These are phyloP conservation scores for Notothenia rossii DNA, from an alignment of 2,113 vertebrate genomes.

Conservation along the genomic window DNA sequence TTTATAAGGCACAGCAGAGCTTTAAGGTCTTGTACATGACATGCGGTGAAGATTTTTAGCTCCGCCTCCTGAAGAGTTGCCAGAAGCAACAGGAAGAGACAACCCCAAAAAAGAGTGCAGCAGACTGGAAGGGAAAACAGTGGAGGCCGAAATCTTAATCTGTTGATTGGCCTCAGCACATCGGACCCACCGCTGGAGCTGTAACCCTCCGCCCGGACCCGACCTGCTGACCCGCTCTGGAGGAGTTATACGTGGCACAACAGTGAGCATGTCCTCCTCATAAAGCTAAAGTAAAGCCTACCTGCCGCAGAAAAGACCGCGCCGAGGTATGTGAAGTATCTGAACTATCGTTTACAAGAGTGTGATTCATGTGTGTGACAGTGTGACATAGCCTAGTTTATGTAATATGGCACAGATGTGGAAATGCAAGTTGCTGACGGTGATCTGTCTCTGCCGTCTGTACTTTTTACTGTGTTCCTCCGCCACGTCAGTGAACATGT, in stretches of 20 bases:
- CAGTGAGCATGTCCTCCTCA: conserved; percentile 60
- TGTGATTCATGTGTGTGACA: conserved; percentile 3
- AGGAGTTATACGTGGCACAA: conserved; percentile 67
- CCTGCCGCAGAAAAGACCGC: conserved; percentile 52
- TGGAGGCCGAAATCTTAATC: conserved; percentile 50
- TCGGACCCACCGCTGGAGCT: conserved; percentile 9
- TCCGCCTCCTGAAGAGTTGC: conserved; percentile 63
- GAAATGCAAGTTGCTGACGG: conserved; percentile 26
- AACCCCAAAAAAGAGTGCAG: conserved; percentile 60
- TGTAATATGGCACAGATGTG: conserved; percentile 40
- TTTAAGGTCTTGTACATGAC: not conserved
- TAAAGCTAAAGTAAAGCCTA: conserved; percentile 50
- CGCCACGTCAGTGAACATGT: conserved; percentile 57
- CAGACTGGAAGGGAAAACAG: conserved; percentile 47
- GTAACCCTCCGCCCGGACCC: not conserved
- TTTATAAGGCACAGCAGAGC: not conserved
- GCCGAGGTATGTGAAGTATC: conserved; percentile 68
- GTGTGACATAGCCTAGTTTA: not conserved
- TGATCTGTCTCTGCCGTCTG: conserved; percentile 31
- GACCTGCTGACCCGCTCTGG: conserved; percentile 25
- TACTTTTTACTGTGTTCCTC: conserved; percentile 25
- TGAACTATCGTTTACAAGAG: not conserved
- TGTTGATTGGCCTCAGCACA: conserved; percentile 23
- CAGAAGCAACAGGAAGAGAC: conserved; percentile 81
- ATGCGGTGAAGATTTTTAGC: conserved; percentile 30